A percentile compares a stretch with the other conserved stretches of the same genome.
These are phyloP conservation scores for Phycodurus eques DNA, from an alignment of 2,113 vertebrate genomes.

Conservation along the genomic window DNA sequence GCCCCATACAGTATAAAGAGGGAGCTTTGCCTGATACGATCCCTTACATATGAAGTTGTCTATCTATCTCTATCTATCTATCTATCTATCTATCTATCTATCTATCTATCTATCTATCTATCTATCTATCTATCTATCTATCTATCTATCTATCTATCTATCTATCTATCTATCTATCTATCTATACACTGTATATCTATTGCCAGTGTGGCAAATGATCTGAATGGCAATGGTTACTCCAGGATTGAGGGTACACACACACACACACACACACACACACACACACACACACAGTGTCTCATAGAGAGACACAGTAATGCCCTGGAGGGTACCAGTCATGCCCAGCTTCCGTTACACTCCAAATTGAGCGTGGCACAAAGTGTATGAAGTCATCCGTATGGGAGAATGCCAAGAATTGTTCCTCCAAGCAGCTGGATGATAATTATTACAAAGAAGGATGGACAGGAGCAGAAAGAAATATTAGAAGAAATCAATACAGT, in stretches of 20 bases:
- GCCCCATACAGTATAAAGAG: constrained; percentile 56
- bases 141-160: too few relatives aligned
- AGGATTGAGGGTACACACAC: constrained; percentile 29
- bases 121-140: too few relatives aligned
- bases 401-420: constrained; percentile 71
- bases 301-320: constrained; percentile 53
- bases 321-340: constrained; percentile 67
- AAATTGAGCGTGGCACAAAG: constrained; percentile 70
- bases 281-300: constrained; percentile 36
- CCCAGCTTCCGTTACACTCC: constrained; percentile 64
- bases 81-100: too few relatives aligned
- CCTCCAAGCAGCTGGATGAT: constrained; percentile 66
- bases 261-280: constrained; percentile 24
- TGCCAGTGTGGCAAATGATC: constrained; percentile 31
- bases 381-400: constrained; percentile 68
- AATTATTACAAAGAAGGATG: constrained; percentile 50
- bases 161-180: too few relatives aligned
- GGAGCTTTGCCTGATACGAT: constrained; percentile 10
- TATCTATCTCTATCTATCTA: too few relatives aligned
- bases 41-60: too few relatives aligned
- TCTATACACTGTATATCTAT: not conserved
- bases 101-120: too few relatives aligned
- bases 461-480: constrained; percentile 11
- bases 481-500: constrained; percentile 7
- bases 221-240: constrained; percentile 29